phyloP scores from a whole-genome alignment of 2,113 vertebrate species.

The Anarrhichthys ocellatus region DNA sequence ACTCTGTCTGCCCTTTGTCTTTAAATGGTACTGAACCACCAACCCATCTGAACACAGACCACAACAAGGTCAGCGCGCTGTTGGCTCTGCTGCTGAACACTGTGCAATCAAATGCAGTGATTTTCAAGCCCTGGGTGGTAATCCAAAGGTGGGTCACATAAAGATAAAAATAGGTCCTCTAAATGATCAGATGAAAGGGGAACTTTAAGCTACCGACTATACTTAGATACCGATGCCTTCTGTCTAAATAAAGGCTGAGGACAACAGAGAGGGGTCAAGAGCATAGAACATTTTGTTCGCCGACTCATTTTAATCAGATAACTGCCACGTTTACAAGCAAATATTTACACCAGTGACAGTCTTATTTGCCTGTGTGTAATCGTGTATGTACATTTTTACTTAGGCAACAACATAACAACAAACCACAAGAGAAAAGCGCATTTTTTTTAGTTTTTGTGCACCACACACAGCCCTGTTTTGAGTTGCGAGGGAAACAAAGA shows the following conservation, averaged over 20 bases:
- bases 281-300: neutral
- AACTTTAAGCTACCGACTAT: slow-evolving; percentile 25
- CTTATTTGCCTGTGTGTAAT: slow-evolving; percentile 20
- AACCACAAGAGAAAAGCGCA: slow-evolving; percentile 6
- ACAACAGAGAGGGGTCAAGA: neutral
- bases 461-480: neutral
- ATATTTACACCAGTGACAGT: neutral
- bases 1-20: slow-evolving; percentile 1
- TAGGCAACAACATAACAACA: slow-evolving; percentile 8
- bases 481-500: neutral
- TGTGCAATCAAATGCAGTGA: slow-evolving; percentile 22
- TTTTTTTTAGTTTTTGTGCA: slow-evolving; percentile 18
- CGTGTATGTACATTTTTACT: slow-evolving; percentile 18
- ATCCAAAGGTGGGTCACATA: slow-evolving; percentile 55
- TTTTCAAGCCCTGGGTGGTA: slow-evolving; percentile 47
- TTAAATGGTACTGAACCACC: slow-evolving; percentile 4
- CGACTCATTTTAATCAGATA: neutral
- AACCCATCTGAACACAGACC: slow-evolving; percentile 16
- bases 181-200: slow-evolving; percentile 28
- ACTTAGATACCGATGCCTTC: neutral
- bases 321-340: neutral
- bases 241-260: neutral
- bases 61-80: slow-evolving; percentile 32
- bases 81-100: slow-evolving; percentile 21
- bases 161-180: slow-evolving; percentile 42